Evolutionary conservation across 2,797 vertebrate species (phyloP).

Genomic region (Crocodylus rhombifer): DNA sequence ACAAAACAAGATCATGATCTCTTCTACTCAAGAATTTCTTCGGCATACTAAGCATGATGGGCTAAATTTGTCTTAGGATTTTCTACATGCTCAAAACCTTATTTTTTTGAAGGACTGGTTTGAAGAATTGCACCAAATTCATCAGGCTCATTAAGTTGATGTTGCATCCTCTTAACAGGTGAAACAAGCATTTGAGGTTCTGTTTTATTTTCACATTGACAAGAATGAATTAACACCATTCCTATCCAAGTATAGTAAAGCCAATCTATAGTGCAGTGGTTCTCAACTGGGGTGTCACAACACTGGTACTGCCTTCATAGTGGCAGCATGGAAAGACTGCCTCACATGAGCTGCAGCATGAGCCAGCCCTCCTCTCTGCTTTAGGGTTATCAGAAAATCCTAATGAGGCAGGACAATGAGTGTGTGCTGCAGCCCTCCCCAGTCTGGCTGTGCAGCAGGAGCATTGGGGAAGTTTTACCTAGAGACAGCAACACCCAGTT

Average conservation of each 20-base stretch:
- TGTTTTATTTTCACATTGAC: background rate
- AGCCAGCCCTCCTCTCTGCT: too few species aligned
- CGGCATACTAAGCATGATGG: background rate
- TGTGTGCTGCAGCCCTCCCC: too few species aligned
- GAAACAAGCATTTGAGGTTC: background rate
- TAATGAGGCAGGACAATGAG: too few species aligned
- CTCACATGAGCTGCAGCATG: too few species aligned
- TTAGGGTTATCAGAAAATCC: too few species aligned
- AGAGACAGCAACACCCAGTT: too few species aligned
- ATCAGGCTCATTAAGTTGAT: background rate
- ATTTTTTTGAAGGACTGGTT: background rate
- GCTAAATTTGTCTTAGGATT: background rate
- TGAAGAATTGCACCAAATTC: background rate
- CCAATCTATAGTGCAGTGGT: constrained; percentile 3
- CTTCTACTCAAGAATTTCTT: background rate
- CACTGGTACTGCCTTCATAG: too few species aligned
- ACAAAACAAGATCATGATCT: background rate
- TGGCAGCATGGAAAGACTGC: too few species aligned
- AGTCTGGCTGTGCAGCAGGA: too few species aligned
- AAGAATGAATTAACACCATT: constrained; percentile 7
- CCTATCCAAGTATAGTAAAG: background rate
- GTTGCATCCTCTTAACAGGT: background rate
- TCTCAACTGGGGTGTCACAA: too few species aligned
- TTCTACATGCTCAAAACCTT: background rate
- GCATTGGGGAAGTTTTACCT: too few species aligned